Conservation (phyloP, 2,888 invertebrate genomes). For the Metallyticus violacea region DNA sequence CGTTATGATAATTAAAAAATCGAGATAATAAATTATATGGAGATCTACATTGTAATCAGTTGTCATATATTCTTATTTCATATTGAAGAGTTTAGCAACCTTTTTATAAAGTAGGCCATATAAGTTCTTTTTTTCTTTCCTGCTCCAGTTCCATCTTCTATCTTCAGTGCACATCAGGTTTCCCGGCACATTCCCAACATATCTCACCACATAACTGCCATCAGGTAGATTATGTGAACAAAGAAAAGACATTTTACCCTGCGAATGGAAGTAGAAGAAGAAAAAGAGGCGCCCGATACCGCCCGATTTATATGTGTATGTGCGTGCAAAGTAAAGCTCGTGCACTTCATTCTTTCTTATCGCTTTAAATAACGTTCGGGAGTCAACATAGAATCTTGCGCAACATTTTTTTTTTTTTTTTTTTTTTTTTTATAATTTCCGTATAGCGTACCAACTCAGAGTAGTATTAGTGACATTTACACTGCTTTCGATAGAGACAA, state of each 20-base stretch:
- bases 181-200: neutral
- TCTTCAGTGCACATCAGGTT: neutral
- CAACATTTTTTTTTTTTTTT: neutral
- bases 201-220: slow-evolving; percentile 9
- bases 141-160: neutral
- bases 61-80: too few species aligned
- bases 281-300: neutral
- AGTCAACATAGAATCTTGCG: neutral
- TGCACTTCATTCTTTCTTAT: neutral
- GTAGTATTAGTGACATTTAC: too few species aligned
- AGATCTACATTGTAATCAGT: too few species aligned
- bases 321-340: neutral
- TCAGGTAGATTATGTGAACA: slow-evolving; percentile 17
- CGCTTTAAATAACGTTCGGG: neutral
- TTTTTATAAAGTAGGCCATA: neutral
- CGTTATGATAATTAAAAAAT: too few species aligned
- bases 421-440: too few species aligned
- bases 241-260: neutral
- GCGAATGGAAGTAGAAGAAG: neutral
- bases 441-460: too few species aligned
- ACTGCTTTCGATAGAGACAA: too few species aligned
- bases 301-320: too few species aligned
- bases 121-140: neutral
- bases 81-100: too few species aligned
- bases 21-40: too few species aligned